Base-by-base conservation (phyloP, 1,140 invertebrate species). In the Schmidtea mediterranea region DNA sequence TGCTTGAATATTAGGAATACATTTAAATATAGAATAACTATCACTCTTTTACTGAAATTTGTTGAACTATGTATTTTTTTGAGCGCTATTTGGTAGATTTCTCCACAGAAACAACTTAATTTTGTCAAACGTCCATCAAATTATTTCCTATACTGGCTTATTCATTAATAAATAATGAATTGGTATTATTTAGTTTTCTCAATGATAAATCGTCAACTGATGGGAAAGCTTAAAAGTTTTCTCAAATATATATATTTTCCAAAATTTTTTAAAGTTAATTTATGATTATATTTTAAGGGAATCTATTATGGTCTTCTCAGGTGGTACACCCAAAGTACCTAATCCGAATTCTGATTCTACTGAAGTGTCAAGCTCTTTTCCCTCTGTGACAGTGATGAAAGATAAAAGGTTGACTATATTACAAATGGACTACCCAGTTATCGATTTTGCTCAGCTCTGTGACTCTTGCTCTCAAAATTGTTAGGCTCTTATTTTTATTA, bases 381-480 rank as follows among this genome's bases (percentile, higher is more conserved):
- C 39, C 6, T 15, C 12, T 41, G 19, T 41, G 19, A 41, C 39
- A 15, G 39, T 41, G 9, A 41, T 41, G 62, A 59, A 62, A 40
- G 62, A 61, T 16, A 65, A 65, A 51, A 62, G 56, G 12, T 18
- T 41, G 12, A 18, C 23, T 1, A 84, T 94, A 46, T 69, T 95
- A 54, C 87, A 97, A 72, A 95, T 98, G 90, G 90, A 97, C 60
- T 83, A 94, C 67, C 81, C 78, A 60, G 84, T 98, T 45, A 75
- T 95, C 45, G 87, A 92, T 72, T 95, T 97, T 72, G 76, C 94
- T 21, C 80, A 80, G 23, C 70, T 92, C 18, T 89, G 81, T 68
- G 81, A 92, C 65, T 86, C 77, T 57, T 83, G 83, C 21, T 95
- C 79, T 73, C 72, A 74, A 48, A 82, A 79, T 61, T 82, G 82